Base-by-base conservation (phyloP, 2,797 vertebrate species). In the Crocidura indochinensis region DNA sequence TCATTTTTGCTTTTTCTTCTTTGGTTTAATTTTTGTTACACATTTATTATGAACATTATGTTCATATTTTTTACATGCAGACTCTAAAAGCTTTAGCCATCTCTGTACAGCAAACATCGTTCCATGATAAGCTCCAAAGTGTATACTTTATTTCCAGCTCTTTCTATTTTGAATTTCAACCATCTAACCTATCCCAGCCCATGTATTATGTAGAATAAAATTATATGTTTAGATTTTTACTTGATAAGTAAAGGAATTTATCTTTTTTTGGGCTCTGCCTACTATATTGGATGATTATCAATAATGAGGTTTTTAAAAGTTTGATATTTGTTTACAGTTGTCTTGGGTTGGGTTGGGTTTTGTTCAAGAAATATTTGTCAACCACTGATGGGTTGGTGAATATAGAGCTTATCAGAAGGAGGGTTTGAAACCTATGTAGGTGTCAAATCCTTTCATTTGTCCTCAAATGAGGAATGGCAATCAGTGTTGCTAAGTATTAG, bases 201-300 rank as follows among this genome's bases (percentile, higher is more conserved):
- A 68, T 74, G 44, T 19, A 3, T 87, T 11, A 46, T 24, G 29
- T 67, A 20, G 9, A 22, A 5, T 49, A 38, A 46, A 83, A 82
- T 60, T 51, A 20, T 27, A 71, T 84, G 78, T 91, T 46, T 27
- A 79, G 38, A n/a, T n/a, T n/a, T 68, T 60, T 38, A 49, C 64
- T 87, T 91, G 46, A 31, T 76, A 87, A 89, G 73, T 78, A 67
- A 91, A 92, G 31, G 47, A 76, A 67, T 2, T 89, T 84, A 29
- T 49, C 82, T 92, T 87, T 91, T 64, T 73, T 90, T 62, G 79
- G 75, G 71, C 78, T 92, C 90, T 86, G 88, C 88, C 91, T 95
- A 46, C 80, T 94, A 75, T 84, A 83, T 84, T 38, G 4, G 19
- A 94, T 82, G 60, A 56, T 53, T 88, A 73, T 22, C 77, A 86